Evolutionary conservation across 37 sponge, comb jelly and placozoan species (phyloP), one percentile per base, ranked within the genome.

Genomic region (Oscarella lobularis): DNA sequence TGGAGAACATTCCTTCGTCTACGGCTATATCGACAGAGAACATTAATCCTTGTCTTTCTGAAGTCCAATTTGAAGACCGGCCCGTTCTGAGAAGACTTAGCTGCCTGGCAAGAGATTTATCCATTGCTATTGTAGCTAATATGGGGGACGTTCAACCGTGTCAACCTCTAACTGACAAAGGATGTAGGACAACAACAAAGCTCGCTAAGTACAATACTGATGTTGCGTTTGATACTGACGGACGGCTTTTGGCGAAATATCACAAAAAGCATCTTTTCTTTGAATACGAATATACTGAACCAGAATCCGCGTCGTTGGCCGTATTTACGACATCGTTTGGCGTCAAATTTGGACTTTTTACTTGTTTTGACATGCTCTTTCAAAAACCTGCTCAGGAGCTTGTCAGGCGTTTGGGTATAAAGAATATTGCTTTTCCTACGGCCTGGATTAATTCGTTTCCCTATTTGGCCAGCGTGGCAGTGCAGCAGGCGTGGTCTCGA

Each of bases 291-390:
- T 0, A 5, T 1, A 5, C n/a, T 4, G 60, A 27, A 48, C 80
- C 80, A 37, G 71, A 14, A 32, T 30, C 31, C 4, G 74, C 78
- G 33, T 2, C 41, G 35, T 1, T 75, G 40, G 6, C 34, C 1
- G 40, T 66, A 3, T 88, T 88, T 39, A 38, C 40, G 0, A 77
- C 85, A 5, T 60, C 73, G 3, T 85, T 88, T 77, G 89, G 85
- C 29, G 82, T 88, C 9, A 76, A 74, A 0, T 88, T 88, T 74
- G 89, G 89, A 0, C 77, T 66, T 0, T 85, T 84, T 66, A 88
- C 89, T 20, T 88, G 89, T 39, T 88, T 38, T 68, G 89, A 88
- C 41, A 74, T 88, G 1, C 79, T 88, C 0, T 88, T 67, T 40
- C 2, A 73, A 29, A 38, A 38, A 3, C 89, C 89, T 39, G 55